These are phyloP conservation scores for Batillaria attramentaria DNA, from an alignment of 1,140 invertebrate genomes.

Conservation along the genomic window DNA sequence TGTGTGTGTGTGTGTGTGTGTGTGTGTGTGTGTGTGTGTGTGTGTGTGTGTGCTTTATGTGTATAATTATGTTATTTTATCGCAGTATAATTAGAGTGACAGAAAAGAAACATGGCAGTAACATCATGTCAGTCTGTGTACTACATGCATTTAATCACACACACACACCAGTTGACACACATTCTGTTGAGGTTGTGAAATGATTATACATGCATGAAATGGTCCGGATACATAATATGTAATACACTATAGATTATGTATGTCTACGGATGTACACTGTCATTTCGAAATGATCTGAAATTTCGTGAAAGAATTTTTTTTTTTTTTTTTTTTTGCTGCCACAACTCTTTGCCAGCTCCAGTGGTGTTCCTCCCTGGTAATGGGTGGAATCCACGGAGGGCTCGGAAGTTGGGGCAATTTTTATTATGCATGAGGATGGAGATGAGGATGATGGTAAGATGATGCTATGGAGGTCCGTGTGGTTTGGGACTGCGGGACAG, in stretches of 20 bases:
- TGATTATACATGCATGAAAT: neutral
- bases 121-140: neutral
- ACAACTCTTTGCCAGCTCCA: too few relatives aligned
- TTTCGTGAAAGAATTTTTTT: too few relatives aligned
- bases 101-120: neutral
- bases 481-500: too few relatives aligned
- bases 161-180: neutral
- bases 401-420: too few relatives aligned
- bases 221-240: neutral
- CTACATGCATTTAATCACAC: neutral
- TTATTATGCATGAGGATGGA: too few relatives aligned
- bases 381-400: too few relatives aligned
- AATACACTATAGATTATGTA: neutral
- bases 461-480: too few relatives aligned
- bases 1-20: neutral
- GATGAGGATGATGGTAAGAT: too few relatives aligned
- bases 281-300: too few relatives aligned
- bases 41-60: neutral
- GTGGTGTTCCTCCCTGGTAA: too few relatives aligned
- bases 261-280: neutral
- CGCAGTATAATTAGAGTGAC: neutral
- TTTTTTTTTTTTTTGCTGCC: too few relatives aligned
- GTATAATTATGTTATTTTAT: neutral
- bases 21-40: neutral
- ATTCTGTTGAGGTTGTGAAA: neutral